phyloP scores from a whole-genome alignment of 2,888 invertebrate species.

The Polymixis flavicincta region DNA sequence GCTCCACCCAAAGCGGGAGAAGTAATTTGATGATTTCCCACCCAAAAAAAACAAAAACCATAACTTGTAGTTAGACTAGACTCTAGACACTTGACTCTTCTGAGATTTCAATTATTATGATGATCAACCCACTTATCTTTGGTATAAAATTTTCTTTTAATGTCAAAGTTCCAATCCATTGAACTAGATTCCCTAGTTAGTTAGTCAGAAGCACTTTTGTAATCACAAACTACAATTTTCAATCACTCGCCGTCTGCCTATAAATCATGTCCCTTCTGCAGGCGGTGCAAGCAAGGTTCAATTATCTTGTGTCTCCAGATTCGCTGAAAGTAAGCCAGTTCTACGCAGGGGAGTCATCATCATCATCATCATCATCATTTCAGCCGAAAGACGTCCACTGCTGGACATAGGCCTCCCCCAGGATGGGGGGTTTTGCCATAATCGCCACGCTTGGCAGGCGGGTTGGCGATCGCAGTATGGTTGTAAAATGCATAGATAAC shows the following conservation, averaged over 20 bases:
- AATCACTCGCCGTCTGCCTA: slow-evolving; percentile 1
- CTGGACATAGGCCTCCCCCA: too few relatives aligned
- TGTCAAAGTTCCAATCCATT: neutral
- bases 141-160: neutral
- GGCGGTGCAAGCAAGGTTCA: neutral
- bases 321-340: neutral
- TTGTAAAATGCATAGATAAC: too few relatives aligned
- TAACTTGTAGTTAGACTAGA: neutral
- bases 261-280: slow-evolving; percentile 26
- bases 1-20: too few relatives aligned
- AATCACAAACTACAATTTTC: slow-evolving; percentile 6
- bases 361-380: too few relatives aligned
- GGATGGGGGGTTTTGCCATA: too few relatives aligned
- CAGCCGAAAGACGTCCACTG: too few relatives aligned
- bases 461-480: too few relatives aligned
- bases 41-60: too few relatives aligned
- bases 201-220: neutral
- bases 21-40: too few relatives aligned
- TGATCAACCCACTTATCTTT: neutral
- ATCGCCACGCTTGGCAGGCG: too few relatives aligned
- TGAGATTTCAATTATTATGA: neutral
- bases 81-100: neutral
- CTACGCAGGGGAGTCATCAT: neutral
- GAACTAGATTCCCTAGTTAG: neutral
- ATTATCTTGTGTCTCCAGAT: neutral